These are phyloP conservation scores for Odontamblyopus lacepedii DNA, from an alignment of 2,797 vertebrate genomes.

Conservation along the genomic window DNA sequence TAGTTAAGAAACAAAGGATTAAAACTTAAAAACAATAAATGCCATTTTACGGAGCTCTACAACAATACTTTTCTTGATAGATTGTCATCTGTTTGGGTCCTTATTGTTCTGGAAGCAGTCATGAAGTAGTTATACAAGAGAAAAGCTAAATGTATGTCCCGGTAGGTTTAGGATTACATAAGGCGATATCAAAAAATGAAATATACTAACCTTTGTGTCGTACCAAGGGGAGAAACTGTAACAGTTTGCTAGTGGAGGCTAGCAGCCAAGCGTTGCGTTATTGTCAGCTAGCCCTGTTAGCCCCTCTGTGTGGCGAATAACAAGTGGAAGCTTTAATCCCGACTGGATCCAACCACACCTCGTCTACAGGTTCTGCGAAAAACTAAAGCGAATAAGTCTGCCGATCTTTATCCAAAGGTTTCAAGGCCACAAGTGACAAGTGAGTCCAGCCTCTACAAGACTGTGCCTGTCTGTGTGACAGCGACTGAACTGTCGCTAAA, in stretches of 20 bases:
- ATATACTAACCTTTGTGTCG: constrained; percentile 51
- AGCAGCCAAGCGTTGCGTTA: constrained; percentile 37
- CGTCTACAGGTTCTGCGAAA: background rate
- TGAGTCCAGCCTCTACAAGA: background rate
- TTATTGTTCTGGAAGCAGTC: constrained; percentile 34
- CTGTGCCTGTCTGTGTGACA: constrained; percentile 31
- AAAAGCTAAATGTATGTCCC: background rate
- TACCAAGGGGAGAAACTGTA: constrained; percentile 37
- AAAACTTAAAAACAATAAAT: background rate
- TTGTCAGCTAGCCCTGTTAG: constrained; percentile 52
- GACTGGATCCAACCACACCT: background rate
- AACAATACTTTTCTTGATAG: background rate
- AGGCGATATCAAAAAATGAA: background rate
- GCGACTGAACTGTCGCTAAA: constrained; percentile 42
- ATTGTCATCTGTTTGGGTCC: constrained; percentile 24
- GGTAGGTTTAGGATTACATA: background rate
- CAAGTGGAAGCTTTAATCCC: constrained; percentile 44
- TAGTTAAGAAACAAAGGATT: background rate
- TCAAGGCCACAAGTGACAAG: background rate
- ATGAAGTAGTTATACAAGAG: background rate
- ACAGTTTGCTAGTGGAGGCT: constrained; percentile 37
- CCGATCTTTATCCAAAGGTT: background rate
- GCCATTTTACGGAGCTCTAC: background rate
- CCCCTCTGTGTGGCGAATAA: constrained; percentile 45
- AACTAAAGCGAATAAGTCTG: background rate